Evolutionary conservation across 2,113 vertebrate species (phyloP), one percentile per base, ranked within the genome.

Genomic region (Proterorhinus semilunaris): DNA sequence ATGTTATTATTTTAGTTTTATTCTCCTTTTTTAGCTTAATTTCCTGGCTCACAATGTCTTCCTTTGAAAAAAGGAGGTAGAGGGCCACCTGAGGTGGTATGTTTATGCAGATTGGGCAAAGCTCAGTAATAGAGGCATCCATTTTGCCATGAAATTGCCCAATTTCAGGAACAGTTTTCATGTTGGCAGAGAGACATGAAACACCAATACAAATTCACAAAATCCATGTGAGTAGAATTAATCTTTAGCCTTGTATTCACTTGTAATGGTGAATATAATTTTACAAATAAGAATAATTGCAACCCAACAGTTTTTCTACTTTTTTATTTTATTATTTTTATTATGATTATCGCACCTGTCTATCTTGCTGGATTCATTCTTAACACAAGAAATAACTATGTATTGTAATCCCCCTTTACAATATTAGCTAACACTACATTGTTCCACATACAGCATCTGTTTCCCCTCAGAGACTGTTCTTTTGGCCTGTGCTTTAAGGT

Each of bases 101-200:
- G 27, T 81, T 75, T 69, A 72, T 80, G 74, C 69, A 81, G 66
- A 81, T 75, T 48, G 51, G 64, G 68, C 51, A 53, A 71, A 8
- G 51, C 54, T 48, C 71, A 7, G 48, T 54, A 54, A 62, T 46
- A 46, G 64, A 72, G 72, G 75, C 69, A 53, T 71, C 69, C 47
- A 76, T 79, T 78, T 70, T 55, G 64, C 54, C 63, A 47, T 78
- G 47, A 77, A 81, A 75, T 79, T 72, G 55, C 43, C 49, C 68
- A 71, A 74, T 82, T 80, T 70, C 62, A 46, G 49, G 61, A 75
- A 47, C 45, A 68, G 57, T 65, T 83, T 76, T 52, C 52, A 66
- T n/a, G 45, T 64, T 65, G 70, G 65, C n/a, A 0, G 36, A 63
- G 48, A 27, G 66, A 44, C 45, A 27, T 13, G 55, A 53, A 52